Conservation (phyloP, 1,140 invertebrate species). For the Zaprionus vittiger region DNA sequence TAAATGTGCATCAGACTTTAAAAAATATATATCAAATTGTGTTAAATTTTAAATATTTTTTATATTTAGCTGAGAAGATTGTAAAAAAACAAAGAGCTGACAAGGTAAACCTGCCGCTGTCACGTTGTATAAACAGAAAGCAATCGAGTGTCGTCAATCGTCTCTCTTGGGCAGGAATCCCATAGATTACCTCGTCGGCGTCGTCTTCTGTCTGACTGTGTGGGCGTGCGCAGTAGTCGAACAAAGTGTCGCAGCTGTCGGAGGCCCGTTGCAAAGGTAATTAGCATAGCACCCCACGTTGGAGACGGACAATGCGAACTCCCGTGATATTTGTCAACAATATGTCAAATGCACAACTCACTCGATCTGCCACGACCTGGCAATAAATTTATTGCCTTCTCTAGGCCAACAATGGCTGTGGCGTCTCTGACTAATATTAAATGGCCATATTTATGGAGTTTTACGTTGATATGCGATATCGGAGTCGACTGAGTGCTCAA, state of each 20-base stretch:
- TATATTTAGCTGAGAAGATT: not conserved
- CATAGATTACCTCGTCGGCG: slow-evolving; percentile 52
- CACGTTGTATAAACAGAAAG: not conserved
- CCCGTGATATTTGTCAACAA: slow-evolving; percentile 71
- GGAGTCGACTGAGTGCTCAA: slow-evolving; percentile 40
- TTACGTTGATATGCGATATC: slow-evolving; percentile 64
- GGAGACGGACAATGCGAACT: slow-evolving; percentile 37
- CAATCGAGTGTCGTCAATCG: not conserved
- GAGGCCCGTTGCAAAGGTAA: slow-evolving; percentile 58
- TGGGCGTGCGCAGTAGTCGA: slow-evolving; percentile 52
- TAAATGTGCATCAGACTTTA: not conserved
- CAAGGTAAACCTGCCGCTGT: not conserved
- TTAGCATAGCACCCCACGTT: slow-evolving; percentile 59
- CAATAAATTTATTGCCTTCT: slow-evolving; percentile 59
- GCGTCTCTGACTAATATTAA: slow-evolving; percentile 25
- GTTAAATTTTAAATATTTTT: not conserved
- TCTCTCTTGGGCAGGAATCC: slow-evolving; percentile 1
- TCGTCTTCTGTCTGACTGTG: slow-evolving; percentile 12
- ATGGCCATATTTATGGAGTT: slow-evolving; percentile 40
- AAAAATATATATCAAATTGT: not conserved
- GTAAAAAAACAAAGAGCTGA: not conserved
- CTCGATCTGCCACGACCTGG: slow-evolving; percentile 15
- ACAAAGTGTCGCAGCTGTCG: slow-evolving; percentile 63
- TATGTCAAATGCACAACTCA: slow-evolving; percentile 58
- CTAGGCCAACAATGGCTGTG: slow-evolving; percentile 40